Conservation (phyloP, 2,113 vertebrate genomes). For the Mus spicilegus region DNA sequence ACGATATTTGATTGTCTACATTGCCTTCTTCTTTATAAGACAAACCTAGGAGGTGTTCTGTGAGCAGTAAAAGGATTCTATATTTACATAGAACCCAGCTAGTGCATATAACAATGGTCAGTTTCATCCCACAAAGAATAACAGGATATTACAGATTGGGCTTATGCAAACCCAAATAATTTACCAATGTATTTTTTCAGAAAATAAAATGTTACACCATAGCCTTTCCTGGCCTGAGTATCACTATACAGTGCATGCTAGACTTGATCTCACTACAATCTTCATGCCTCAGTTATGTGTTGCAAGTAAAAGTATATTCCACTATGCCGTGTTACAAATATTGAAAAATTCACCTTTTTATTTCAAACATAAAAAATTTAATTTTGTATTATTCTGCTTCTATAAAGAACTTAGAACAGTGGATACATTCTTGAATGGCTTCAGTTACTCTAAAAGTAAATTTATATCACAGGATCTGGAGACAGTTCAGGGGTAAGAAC, state of each 20-base stretch:
- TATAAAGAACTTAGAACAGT: background rate
- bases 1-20: background rate
- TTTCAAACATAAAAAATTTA: slow-evolving; percentile 24
- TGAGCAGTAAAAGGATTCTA: background rate
- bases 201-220: background rate
- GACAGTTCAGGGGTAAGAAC: background rate
- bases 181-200: background rate
- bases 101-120: background rate
- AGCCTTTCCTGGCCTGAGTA: background rate
- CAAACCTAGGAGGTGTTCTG: background rate
- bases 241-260: background rate
- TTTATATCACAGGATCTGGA: background rate
- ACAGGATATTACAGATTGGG: background rate
- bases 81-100: background rate
- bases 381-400: background rate
- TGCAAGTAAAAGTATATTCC: background rate
- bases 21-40: background rate
- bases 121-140: background rate
- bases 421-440: background rate
- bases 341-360: slow-evolving; percentile 10
- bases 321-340: background rate
- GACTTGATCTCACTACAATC: no score
- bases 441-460: slow-evolving; percentile 13
- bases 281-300: background rate
- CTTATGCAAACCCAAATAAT: slow-evolving; percentile 23